These are phyloP conservation scores for Cuniculus paca DNA, from an alignment of 2,797 vertebrate species.

Conservation along the genomic window DNA sequence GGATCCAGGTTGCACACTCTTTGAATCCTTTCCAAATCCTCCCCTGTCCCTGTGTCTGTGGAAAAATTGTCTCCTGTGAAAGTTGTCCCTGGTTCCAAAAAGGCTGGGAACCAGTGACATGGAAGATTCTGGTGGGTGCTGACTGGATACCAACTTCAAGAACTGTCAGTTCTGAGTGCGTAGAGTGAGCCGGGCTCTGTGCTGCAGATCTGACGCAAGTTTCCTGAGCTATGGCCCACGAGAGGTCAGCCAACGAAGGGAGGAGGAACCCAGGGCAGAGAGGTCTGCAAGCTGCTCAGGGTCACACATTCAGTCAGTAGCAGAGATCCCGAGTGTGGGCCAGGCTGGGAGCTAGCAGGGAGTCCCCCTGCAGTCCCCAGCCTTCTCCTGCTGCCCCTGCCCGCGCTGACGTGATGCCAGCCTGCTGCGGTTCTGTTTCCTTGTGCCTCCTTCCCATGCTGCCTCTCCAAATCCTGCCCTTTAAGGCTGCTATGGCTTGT, in stretches of 20 bases:
- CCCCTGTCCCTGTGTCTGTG: background rate
- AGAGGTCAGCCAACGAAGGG: background rate
- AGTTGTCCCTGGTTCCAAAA: background rate
- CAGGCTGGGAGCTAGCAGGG: background rate
- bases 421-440: too few relatives aligned
- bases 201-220: background rate
- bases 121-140: background rate
- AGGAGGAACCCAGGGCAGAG: background rate
- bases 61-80: background rate
- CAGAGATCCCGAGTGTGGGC: rapidly evolving
- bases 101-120: background rate
- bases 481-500: background rate
- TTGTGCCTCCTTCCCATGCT: background rate
- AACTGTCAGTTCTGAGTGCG: background rate
- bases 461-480: rapidly evolving
- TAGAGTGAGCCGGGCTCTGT: background rate
- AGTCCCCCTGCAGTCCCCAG: rapidly evolving
- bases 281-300: background rate
- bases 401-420: rapidly evolving
- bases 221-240: background rate
- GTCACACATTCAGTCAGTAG: background rate
- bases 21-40: background rate
- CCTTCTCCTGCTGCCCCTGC: background rate
- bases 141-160: too few relatives aligned
- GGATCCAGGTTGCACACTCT: too few relatives aligned